Conservation (phyloP, 2,113 vertebrate species). For the Dasyurus viverrinus region DNA sequence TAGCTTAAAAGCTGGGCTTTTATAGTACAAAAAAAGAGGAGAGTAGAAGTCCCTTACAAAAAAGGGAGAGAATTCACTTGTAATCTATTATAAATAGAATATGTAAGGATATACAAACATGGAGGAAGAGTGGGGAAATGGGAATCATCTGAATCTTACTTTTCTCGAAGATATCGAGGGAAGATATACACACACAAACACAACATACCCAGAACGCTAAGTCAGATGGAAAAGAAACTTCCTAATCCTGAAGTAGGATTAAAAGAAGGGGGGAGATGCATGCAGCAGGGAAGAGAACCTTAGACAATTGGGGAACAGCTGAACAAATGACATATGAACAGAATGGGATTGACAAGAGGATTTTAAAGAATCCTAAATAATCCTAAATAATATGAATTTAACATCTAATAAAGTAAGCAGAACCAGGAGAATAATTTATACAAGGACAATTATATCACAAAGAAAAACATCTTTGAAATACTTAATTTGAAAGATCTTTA, state of each 20-base stretch:
- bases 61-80: not conserved
- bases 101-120: too few species aligned
- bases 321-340: not conserved
- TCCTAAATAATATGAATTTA: not conserved
- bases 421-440: not conserved
- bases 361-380: not conserved
- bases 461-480: not conserved
- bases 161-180: too few species aligned
- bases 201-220: too few species aligned
- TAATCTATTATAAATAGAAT: too few species aligned
- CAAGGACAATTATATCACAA: not conserved
- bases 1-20: not conserved
- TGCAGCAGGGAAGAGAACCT: not conserved
- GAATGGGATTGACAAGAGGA: not conserved
- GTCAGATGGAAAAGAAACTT: too few species aligned
- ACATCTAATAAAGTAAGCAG: not conserved
- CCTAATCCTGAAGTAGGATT: too few species aligned
- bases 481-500: not conserved
- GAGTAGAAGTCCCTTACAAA: not conserved
- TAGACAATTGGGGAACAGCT: not conserved
- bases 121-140: too few species aligned
- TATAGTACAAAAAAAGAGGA: not conserved
- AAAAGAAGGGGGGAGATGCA: not conserved
- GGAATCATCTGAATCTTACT: too few species aligned
- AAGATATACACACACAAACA: too few species aligned